Conservation (phyloP, 2,888 invertebrate species). For the Melanophora roralis region DNA sequence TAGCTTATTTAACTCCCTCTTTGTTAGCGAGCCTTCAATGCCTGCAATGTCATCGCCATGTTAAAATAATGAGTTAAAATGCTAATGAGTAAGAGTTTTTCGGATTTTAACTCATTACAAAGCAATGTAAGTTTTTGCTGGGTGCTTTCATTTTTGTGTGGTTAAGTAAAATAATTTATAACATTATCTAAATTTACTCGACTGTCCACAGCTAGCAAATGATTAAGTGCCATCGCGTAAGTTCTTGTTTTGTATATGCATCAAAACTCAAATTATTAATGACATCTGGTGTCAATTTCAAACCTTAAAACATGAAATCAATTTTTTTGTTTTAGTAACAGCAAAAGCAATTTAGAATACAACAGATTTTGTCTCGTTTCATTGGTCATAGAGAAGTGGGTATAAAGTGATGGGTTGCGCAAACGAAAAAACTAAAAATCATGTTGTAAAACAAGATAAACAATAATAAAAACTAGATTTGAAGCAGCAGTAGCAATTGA, state of each 20-base stretch:
- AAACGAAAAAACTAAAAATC: background rate
- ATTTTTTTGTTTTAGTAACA: constrained; percentile 47
- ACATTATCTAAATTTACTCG: no score
- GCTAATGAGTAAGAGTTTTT: no score
- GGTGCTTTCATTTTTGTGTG: no score
- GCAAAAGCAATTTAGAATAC: constrained; percentile 46
- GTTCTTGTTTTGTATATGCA: constrained; percentile 21
- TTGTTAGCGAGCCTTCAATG: no score
- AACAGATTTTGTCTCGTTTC: constrained; percentile 1
- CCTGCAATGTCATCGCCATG: no score
- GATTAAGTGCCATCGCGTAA: constrained; percentile 50
- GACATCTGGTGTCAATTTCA: constrained; percentile 73
- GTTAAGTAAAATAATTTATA: no score
- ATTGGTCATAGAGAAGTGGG: constrained; percentile 14
- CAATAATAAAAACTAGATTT: constrained; percentile 29
- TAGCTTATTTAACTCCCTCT: no score
- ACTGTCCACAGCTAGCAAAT: constrained; percentile 4
- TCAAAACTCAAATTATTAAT: constrained; percentile 69
- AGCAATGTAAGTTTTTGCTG: no score
- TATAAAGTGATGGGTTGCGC: background rate
- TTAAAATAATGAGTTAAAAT: no score
- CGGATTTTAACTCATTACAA: no score
- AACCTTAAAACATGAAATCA: constrained; percentile 73
- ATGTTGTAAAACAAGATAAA: constrained; percentile 38
- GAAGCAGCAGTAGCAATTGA: constrained; percentile 2